Conservation (phyloP, 2,113 vertebrate genomes). For the Tachysurus vachellii region DNA sequence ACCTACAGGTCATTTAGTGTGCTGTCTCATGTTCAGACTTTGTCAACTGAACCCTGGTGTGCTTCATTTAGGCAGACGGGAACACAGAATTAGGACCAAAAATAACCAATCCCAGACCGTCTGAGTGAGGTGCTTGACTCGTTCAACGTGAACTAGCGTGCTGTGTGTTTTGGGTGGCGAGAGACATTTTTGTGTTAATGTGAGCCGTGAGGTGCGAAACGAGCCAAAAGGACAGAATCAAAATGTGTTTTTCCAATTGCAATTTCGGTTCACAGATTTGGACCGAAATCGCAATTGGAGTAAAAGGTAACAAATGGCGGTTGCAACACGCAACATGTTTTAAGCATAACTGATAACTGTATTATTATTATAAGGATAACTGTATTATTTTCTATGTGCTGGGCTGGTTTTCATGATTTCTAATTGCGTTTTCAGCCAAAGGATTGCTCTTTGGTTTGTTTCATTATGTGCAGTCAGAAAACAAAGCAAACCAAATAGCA, state of each 20-base stretch:
- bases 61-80: background rate
- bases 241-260: background rate
- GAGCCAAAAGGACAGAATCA: background rate
- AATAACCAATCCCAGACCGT: background rate
- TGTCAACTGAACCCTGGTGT: background rate
- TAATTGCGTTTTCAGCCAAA: background rate
- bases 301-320: background rate
- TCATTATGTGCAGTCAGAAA: background rate
- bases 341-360: no score
- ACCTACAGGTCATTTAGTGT: background rate
- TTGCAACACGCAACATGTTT: background rate
- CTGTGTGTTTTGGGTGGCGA: background rate
- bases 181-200: slow-evolving; percentile 5
- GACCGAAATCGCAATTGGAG: background rate
- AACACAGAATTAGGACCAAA: background rate
- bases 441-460: background rate
- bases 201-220: background rate
- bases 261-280: background rate
- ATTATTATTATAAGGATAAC: no score
- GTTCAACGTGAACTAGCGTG: background rate
- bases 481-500: background rate
- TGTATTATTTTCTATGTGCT: background rate
- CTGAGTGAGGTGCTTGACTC: background rate
- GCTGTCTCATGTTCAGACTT: background rate
- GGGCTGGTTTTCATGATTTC: background rate